Evolutionary conservation across 2,888 invertebrate species (phyloP).

Genomic region (Dryococelus australis): DNA sequence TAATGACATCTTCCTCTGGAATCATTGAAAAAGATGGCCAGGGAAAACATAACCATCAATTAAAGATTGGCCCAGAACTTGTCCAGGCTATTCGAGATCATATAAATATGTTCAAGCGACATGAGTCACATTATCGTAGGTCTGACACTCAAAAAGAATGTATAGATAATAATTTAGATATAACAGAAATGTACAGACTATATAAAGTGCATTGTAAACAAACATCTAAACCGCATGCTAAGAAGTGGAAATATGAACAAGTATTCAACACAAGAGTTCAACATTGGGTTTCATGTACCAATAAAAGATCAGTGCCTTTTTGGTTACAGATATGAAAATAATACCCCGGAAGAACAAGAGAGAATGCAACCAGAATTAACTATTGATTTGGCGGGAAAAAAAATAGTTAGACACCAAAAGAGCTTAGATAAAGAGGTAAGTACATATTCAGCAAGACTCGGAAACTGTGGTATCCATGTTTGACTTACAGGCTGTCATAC

Average conservation of each 20-base stretch:
- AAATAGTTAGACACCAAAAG: too few relatives aligned
- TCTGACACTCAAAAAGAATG: not conserved
- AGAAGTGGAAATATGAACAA: not conserved
- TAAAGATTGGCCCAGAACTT: not conserved
- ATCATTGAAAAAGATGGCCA: not conserved
- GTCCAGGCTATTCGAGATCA: not conserved
- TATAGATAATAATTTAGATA: not conserved
- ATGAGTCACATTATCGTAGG: not conserved
- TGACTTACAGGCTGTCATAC: too few relatives aligned
- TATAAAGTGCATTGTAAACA: not conserved
- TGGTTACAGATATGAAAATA: not conserved
- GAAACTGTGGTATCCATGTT: too few relatives aligned
- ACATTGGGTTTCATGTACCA: not conserved
- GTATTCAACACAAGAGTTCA: not conserved
- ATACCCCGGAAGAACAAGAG: not conserved
- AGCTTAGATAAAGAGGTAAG: too few relatives aligned
- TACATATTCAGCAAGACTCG: too few relatives aligned
- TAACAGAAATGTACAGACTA: not conserved
- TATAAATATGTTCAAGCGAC: conserved; percentile 1
- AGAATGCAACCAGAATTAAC: not conserved
- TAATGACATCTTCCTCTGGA: not conserved
- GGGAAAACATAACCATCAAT: not conserved
- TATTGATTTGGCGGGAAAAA: too few relatives aligned
- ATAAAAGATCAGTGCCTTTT: conserved; percentile 16
- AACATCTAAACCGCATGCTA: not conserved